These are phyloP conservation scores for Masticophis lateralis DNA, from an alignment of 2,797 vertebrate species.

Conservation along the genomic window DNA sequence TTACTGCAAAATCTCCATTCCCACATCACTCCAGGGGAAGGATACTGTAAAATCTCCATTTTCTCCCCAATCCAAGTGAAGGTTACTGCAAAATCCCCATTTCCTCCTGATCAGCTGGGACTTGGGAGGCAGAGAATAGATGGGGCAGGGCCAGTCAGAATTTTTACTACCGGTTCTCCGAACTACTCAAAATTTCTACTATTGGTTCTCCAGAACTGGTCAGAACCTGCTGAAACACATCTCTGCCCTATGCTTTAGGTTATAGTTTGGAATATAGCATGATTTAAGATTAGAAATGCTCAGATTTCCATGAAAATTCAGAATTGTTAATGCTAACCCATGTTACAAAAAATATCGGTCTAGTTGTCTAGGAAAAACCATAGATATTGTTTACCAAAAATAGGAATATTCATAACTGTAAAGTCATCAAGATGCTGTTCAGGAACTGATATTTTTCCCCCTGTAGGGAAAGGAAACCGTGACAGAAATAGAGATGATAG, in stretches of 20 bases:
- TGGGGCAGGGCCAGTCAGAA: no score
- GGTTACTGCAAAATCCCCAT: no score
- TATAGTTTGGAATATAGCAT: not conserved
- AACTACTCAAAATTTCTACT: no score
- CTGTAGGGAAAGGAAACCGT: conserved; percentile 26
- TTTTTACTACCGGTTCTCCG: no score
- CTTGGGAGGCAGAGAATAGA: no score
- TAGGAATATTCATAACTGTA: conserved; percentile 51
- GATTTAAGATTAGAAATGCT: conserved; percentile 22
- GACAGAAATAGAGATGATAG: conserved; percentile 13
- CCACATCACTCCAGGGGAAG: no score
- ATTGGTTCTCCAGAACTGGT: no score
- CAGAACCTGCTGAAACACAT: no score
- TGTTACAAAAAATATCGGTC: conserved; percentile 45
- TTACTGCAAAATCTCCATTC: no score
- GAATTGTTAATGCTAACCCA: conserved; percentile 38
- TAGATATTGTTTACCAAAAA: conserved; percentile 49
- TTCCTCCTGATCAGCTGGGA: no score
- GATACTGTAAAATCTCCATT: no score
- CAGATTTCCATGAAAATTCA: conserved; percentile 38
- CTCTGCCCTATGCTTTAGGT: conserved; percentile 9
- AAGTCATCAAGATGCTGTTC: conserved; percentile 35
- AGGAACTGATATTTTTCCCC: conserved; percentile 56
- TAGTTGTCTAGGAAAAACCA: conserved; percentile 49
- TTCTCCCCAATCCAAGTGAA: no score